Percentiles rank a stretch among this genome's conserved stretches.
phyloP scores from a whole-genome alignment of 2,797 vertebrate species.

The Thalassophryne amazonica region DNA sequence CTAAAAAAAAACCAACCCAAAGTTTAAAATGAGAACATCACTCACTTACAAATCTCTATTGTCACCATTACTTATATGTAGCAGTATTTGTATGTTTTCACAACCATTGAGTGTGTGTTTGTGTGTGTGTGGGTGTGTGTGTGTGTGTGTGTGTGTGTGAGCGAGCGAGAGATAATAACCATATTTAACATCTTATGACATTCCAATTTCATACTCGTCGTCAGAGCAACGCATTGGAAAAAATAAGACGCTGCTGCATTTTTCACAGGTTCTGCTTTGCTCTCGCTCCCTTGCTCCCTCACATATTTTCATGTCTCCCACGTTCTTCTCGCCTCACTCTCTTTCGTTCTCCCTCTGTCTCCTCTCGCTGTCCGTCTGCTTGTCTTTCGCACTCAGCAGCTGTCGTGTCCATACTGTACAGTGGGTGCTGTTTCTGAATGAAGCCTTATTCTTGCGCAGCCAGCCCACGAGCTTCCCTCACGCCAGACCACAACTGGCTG shows the following conservation, averaged over 20 bases:
- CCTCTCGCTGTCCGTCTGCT: slow-evolving; percentile 71
- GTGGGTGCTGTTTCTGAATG: slow-evolving; percentile 78
- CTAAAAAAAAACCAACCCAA: slow-evolving; percentile 50
- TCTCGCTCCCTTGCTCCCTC: slow-evolving; percentile 50
- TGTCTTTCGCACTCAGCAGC: slow-evolving; percentile 78
- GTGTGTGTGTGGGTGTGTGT: slow-evolving; percentile 27
- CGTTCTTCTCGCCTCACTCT: slow-evolving; percentile 56
- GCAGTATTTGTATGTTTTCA: slow-evolving; percentile 26
- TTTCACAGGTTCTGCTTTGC: slow-evolving; percentile 75
- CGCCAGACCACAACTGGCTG: slow-evolving; percentile 67
- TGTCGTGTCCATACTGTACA: slow-evolving; percentile 77
- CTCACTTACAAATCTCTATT: slow-evolving; percentile 38
- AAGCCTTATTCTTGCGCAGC: slow-evolving; percentile 69
- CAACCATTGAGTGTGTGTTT: slow-evolving; percentile 21
- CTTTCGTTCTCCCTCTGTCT: slow-evolving; percentile 57
- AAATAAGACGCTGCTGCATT: slow-evolving; percentile 68
- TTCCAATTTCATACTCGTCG: slow-evolving; percentile 75
- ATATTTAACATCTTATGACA: slow-evolving; percentile 75
- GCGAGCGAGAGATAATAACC: slow-evolving; percentile 68
- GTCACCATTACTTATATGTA: slow-evolving; percentile 42
- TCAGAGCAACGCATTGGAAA: slow-evolving; percentile 65
- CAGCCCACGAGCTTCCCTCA: slow-evolving; percentile 56
- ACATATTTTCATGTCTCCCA: slow-evolving; percentile 72
- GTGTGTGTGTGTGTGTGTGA: slow-evolving; percentile 37
- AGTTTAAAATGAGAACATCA: slow-evolving; percentile 43